Evolutionary conservation across 2,888 invertebrate species (phyloP).

Genomic region (Folsomia manolachei): DNA sequence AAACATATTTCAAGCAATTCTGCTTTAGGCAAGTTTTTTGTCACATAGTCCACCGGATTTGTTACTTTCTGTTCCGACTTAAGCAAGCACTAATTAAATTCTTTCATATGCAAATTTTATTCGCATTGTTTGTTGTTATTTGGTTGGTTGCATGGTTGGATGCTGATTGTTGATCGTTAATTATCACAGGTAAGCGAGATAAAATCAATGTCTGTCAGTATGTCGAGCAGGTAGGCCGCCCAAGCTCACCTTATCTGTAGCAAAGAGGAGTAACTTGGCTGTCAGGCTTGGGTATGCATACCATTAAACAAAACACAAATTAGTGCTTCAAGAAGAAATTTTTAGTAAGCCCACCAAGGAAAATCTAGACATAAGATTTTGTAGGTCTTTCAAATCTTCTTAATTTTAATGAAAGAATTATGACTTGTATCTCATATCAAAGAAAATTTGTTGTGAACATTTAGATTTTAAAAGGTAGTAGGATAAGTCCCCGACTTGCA

Average conservation of each 20-base stretch:
- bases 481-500: not conserved
- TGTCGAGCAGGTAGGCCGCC: not conserved
- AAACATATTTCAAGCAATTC: too few relatives aligned
- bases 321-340: too few relatives aligned
- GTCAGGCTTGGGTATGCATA: not conserved
- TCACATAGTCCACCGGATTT: too few relatives aligned
- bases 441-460: not conserved
- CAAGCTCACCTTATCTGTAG: not conserved
- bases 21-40: too few relatives aligned
- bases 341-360: not conserved
- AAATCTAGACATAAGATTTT: too few relatives aligned
- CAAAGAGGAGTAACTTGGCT: not conserved
- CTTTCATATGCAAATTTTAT: not conserved
- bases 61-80: not conserved
- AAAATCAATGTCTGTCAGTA: conserved; percentile 1
- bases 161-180: not conserved
- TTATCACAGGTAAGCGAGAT: not conserved
- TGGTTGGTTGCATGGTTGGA: not conserved
- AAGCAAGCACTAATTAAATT: not conserved
- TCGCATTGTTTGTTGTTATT: not conserved
- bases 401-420: too few relatives aligned
- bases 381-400: not conserved
- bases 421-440: not conserved
- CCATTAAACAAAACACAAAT: not conserved
- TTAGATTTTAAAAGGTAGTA: not conserved